phyloP scores from a whole-genome alignment of 2,113 vertebrate genomes.

The Sinocyclocheilus rhinocerous region DNA sequence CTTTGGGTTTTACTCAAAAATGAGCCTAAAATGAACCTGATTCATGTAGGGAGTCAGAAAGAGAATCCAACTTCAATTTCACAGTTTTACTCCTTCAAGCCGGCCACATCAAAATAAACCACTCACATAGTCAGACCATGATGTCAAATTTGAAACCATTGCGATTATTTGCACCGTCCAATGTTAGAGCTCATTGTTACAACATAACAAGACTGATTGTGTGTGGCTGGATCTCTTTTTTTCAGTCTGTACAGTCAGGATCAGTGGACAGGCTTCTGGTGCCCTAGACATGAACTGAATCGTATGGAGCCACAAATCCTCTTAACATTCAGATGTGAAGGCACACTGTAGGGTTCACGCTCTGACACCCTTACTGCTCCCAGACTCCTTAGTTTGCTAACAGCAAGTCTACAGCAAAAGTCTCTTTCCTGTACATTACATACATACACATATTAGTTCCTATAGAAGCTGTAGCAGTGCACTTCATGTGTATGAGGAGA shows the following conservation, averaged over 20 bases:
- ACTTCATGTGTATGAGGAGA: neutral
- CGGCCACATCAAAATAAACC: constrained; percentile 70
- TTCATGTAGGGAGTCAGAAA: neutral
- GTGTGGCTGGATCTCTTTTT: neutral
- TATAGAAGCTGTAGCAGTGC: neutral
- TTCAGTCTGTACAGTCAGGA: neutral
- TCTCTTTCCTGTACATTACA: neutral
- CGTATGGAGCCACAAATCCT: constrained; percentile 60
- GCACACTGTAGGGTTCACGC: constrained; percentile 19
- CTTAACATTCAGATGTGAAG: constrained; percentile 58
- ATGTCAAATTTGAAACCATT: neutral
- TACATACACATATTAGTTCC: neutral
- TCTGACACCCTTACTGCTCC: neutral
- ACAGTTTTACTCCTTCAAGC: neutral
- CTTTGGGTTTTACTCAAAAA: neutral
- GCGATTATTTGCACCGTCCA: neutral
- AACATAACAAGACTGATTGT: neutral
- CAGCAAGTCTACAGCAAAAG: constrained; percentile 18
- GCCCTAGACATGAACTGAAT: constrained; percentile 12
- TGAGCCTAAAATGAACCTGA: neutral
- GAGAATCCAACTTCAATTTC: neutral
- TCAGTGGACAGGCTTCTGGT: neutral
- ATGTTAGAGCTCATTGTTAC: neutral
- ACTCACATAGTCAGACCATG: neutral
- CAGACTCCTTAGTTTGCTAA: constrained; percentile 51